Percentiles rank a stretch among this genome's conserved stretches.
These are phyloP conservation scores for Urosaurus nigricauda DNA, from an alignment of 2,797 vertebrate species.

Conservation along the genomic window DNA sequence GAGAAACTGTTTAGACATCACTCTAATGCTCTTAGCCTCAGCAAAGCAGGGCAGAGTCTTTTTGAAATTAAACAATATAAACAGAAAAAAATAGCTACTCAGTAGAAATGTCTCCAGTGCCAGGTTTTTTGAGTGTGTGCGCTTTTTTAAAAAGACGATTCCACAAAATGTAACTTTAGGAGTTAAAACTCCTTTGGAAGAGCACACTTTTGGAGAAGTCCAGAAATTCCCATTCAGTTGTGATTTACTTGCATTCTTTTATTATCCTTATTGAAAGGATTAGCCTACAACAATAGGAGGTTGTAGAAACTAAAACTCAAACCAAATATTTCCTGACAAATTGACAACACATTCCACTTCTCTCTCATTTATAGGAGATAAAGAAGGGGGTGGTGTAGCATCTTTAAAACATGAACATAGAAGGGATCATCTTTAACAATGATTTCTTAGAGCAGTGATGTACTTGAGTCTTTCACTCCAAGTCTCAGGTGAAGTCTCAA, in stretches of 20 bases:
- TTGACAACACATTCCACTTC: background rate
- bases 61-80: conserved; percentile 32
- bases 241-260: conserved; percentile 36
- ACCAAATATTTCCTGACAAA: conserved; percentile 43
- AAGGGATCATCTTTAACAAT: background rate
- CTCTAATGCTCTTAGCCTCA: conserved; percentile 25
- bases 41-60: conserved; percentile 20
- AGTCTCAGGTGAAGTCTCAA: too few relatives aligned
- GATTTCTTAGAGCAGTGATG: too few relatives aligned
- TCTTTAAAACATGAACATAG: background rate
- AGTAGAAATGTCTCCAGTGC: conserved; percentile 42
- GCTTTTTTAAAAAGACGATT: conserved; percentile 26
- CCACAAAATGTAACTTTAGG: conserved; percentile 50
- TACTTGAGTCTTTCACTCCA: too few relatives aligned
- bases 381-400: background rate
- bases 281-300: conserved; percentile 37
- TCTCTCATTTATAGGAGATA: conserved; percentile 14
- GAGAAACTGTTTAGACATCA: conserved; percentile 64
- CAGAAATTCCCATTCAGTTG: conserved; percentile 55
- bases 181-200: conserved; percentile 51
- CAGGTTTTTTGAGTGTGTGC: too few relatives aligned
- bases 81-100: background rate
- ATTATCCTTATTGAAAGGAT: conserved; percentile 2
- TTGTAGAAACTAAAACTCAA: conserved; percentile 32
- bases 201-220: conserved; percentile 45